Conservation (phyloP, 2,888 invertebrate genomes). For the Ichneumoninae sp. region DNA sequence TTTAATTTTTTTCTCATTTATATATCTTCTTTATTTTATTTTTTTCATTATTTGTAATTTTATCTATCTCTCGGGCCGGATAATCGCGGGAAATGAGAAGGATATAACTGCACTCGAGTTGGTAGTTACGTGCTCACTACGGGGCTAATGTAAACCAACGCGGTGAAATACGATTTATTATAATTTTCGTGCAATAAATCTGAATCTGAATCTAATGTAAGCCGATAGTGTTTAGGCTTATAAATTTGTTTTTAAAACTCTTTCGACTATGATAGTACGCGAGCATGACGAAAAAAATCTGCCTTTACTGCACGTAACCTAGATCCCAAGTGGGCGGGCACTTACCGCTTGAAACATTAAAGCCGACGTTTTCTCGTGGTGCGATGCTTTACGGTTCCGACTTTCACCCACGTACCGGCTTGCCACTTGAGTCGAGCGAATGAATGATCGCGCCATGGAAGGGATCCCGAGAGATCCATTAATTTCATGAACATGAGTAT, state of each 20-base stretch:
- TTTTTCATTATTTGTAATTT: too few relatives aligned
- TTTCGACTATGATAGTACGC: background rate
- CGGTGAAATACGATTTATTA: too few relatives aligned
- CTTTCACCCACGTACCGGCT: constrained; percentile 11
- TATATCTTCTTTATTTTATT: too few relatives aligned
- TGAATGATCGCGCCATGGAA: constrained; percentile 37
- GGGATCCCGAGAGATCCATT: constrained; percentile 29
- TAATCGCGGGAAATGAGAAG: too few relatives aligned
- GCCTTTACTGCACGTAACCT: constrained; percentile 31
- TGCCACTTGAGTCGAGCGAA: constrained; percentile 16
- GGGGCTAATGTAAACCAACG: too few relatives aligned
- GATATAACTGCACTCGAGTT: too few relatives aligned
- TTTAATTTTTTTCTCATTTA: too few relatives aligned
- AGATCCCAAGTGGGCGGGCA: constrained; percentile 52
- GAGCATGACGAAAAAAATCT: constrained; percentile 10
- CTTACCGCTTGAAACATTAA: constrained; percentile 69
- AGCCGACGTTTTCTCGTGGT: constrained; percentile 65
- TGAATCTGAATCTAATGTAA: background rate
- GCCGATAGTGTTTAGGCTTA: background rate
- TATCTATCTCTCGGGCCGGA: too few relatives aligned
- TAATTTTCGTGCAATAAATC: too few relatives aligned
- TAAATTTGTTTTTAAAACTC: background rate
- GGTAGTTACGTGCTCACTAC: too few relatives aligned
- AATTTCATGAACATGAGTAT: background rate
- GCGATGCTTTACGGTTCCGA: constrained; percentile 55